A percentile compares a stretch with the other conserved stretches of the same genome.
phyloP scores from a whole-genome alignment of 2,888 invertebrate species.

The Harpalus rufipes region DNA sequence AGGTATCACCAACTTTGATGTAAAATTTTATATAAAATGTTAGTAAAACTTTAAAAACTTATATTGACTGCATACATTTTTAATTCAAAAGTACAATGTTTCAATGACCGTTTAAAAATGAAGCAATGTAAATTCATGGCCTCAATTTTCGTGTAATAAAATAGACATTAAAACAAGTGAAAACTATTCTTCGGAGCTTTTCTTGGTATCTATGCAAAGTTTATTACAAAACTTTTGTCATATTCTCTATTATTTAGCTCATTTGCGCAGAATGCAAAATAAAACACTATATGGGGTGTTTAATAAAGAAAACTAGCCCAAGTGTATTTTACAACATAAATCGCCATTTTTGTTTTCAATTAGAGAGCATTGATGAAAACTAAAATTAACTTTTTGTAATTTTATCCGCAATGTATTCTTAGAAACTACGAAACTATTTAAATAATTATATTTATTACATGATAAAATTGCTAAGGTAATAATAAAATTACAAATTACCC shows the following conservation, averaged over 20 bases:
- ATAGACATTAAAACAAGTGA: constrained; percentile 6
- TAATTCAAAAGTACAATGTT: neutral
- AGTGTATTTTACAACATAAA: neutral
- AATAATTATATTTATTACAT: too few species aligned
- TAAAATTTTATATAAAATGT: neutral
- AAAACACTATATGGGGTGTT: neutral
- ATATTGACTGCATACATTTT: neutral
- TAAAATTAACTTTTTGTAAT: neutral
- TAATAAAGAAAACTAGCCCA: constrained; percentile 11
- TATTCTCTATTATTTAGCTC: constrained; percentile 12
- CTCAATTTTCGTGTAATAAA: constrained; percentile 3
- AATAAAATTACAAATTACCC: too few species aligned
- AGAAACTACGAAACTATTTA: too few species aligned
- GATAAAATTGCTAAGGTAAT: too few species aligned
- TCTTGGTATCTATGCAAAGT: neutral
- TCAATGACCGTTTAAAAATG: neutral
- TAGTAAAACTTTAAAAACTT: neutral
- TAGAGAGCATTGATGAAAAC: neutral
- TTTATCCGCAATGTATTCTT: neutral
- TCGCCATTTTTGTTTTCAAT: neutral
- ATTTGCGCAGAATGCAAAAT: constrained; percentile 5
- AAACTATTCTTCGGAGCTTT: neutral
- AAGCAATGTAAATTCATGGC: neutral
- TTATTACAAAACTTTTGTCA: constrained; percentile 27
- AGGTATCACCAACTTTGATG: too few species aligned